Conservation (phyloP, 1,140 invertebrate species). For the Nasonia longicornis region DNA sequence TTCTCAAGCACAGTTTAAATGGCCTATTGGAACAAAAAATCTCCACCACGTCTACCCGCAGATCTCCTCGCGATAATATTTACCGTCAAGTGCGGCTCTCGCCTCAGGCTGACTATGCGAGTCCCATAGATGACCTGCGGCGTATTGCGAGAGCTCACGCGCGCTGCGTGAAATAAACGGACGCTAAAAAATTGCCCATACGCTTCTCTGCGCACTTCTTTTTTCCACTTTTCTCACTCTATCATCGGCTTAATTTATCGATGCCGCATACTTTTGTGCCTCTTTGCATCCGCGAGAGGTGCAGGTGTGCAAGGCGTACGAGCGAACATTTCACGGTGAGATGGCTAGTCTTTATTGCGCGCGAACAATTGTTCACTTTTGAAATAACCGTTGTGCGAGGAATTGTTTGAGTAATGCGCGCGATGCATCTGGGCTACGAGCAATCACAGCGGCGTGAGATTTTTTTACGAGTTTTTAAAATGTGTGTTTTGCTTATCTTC, state of each 20-base stretch:
- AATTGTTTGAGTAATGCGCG: background rate
- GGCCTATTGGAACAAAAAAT: background rate
- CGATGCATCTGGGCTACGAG: background rate
- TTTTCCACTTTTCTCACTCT: background rate
- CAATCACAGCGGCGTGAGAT: background rate
- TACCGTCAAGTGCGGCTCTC: background rate
- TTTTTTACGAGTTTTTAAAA: background rate
- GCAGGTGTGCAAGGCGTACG: background rate
- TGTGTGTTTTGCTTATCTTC: background rate
- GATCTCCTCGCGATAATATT: background rate
- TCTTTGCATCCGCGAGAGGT: background rate
- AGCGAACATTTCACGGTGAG: background rate
- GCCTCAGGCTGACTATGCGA: background rate
- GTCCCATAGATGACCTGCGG: background rate
- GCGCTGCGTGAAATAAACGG: background rate
- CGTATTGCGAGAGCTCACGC: background rate
- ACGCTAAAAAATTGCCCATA: slow-evolving; percentile 5
- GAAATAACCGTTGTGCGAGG: background rate
- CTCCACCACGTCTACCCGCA: background rate
- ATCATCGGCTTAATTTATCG: slow-evolving; percentile 26
- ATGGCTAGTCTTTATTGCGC: slow-evolving; percentile 19
- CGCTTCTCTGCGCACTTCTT: background rate
- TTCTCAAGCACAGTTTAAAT: background rate
- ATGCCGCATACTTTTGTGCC: slow-evolving; percentile 10
- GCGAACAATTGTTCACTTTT: slow-evolving; percentile 29